A percentile compares a stretch with the other conserved stretches of the same genome.
These are phyloP conservation scores for Ophion costatus DNA, from an alignment of 2,888 invertebrate species.

Conservation along the genomic window DNA sequence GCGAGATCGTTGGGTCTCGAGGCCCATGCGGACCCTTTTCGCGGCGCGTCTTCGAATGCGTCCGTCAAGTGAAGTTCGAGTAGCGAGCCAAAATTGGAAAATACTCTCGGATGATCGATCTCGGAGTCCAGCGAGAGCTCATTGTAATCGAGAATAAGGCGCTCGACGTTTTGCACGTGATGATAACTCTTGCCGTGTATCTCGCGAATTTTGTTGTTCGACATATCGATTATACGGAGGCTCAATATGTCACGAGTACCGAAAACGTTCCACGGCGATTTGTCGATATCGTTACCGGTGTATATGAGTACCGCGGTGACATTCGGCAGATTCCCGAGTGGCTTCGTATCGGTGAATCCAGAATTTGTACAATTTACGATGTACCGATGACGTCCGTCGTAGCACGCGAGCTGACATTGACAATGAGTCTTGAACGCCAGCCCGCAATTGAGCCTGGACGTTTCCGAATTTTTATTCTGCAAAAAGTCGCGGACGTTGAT, in stretches of 20 bases:
- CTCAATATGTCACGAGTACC: constrained; percentile 86
- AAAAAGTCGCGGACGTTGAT: constrained; percentile 23
- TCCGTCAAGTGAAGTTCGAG: constrained; percentile 89
- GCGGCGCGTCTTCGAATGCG: constrained; percentile 89
- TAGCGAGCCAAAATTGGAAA: constrained; percentile 89
- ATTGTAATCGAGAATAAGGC: constrained; percentile 90
- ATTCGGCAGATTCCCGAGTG: constrained; percentile 87
- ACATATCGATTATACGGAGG: constrained; percentile 89
- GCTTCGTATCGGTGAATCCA: constrained; percentile 85
- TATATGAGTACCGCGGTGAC: constrained; percentile 89
- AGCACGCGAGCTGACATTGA: constrained; percentile 85
- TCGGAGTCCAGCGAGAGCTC: constrained; percentile 87
- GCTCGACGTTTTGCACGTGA: constrained; percentile 88
- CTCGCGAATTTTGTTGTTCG: constrained; percentile 88
- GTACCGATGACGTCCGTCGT: constrained; percentile 85
- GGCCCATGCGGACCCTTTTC: constrained; percentile 67
- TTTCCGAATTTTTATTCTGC: constrained; percentile 68
- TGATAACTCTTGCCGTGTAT: constrained; percentile 91
- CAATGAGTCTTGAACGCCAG: constrained; percentile 84
- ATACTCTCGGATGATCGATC: constrained; percentile 88
- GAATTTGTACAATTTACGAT: constrained; percentile 90
- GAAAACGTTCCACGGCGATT: constrained; percentile 89
- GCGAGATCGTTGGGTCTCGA: constrained; percentile 83
- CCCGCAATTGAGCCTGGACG: constrained; percentile 81
- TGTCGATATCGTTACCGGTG: constrained; percentile 88